Evolutionary conservation across 2,797 vertebrate species (phyloP).

Genomic region (Acanthopagrus latus): DNA sequence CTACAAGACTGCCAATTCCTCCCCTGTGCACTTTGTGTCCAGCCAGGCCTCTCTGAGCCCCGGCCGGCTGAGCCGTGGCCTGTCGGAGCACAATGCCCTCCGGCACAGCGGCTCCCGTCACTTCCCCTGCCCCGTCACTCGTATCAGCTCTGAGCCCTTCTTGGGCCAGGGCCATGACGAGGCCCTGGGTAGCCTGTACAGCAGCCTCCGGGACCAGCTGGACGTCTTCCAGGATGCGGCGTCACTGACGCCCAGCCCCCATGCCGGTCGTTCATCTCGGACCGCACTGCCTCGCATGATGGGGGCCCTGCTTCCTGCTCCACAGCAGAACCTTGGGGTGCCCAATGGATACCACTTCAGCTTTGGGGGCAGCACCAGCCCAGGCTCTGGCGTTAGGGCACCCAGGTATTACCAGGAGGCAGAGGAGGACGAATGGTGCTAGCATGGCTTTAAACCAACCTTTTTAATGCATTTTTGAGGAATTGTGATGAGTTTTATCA

Average conservation of each 20-base stretch:
- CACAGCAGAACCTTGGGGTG: conserved; percentile 89
- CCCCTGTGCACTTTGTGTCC: conserved; percentile 90
- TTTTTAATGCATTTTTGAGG: conserved; percentile 78
- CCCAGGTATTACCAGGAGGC: conserved; percentile 90
- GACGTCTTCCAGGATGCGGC: conserved; percentile 91
- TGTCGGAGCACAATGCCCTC: conserved; percentile 93
- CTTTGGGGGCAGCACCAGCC: conserved; percentile 85
- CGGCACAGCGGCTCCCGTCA: conserved; percentile 83
- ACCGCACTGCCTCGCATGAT: conserved; percentile 86
- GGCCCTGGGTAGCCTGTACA: conserved; percentile 69
- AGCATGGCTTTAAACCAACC: conserved; percentile 86
- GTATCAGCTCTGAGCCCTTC: conserved; percentile 92
- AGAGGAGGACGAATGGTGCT: conserved; percentile 96
- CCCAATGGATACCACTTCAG: conserved; percentile 93
- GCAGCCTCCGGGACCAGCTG: conserved; percentile 86
- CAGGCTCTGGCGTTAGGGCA: conserved; percentile 79
- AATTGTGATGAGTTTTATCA: conserved; percentile 96
- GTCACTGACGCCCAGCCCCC: conserved; percentile 78
- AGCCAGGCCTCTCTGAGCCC: conserved; percentile 86
- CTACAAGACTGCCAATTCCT: conserved; percentile 96
- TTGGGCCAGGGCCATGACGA: conserved; percentile 79
- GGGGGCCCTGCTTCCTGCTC: conserved; percentile 88
- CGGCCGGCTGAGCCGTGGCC: conserved; percentile 90
- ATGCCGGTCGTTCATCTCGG: conserved; percentile 86
- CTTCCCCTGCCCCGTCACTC: conserved; percentile 84